phyloP scores from a whole-genome alignment of 2,797 vertebrate genomes.

The Peromyscus aztecus region DNA sequence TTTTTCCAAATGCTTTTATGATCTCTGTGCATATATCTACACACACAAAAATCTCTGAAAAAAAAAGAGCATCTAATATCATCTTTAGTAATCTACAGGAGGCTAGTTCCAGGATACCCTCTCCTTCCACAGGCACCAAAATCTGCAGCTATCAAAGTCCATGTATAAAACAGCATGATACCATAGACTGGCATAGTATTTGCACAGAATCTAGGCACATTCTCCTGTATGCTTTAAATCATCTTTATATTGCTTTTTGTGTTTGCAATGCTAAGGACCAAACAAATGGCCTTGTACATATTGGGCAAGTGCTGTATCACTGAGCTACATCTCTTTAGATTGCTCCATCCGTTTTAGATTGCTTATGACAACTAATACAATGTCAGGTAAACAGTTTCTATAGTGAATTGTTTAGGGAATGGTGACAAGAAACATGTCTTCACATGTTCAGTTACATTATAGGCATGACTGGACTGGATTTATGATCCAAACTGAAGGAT shows the following conservation, averaged over 20 bases:
- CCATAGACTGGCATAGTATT: not conserved
- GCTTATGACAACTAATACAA: not conserved
- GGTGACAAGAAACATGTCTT: not conserved
- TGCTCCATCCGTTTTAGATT: not conserved
- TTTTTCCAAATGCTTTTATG: constrained; percentile 18
- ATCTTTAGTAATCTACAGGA: not conserved
- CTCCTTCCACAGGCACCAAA: not conserved
- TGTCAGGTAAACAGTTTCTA: not conserved
- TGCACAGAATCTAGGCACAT: not conserved
- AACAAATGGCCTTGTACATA: not conserved
- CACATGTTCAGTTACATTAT: not conserved
- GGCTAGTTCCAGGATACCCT: not conserved
- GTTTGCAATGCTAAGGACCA: not conserved
- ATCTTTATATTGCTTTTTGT: not conserved
- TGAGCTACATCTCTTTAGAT: not conserved
- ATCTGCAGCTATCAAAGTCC: not conserved
- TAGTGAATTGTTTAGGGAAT: not conserved
- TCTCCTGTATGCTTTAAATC: not conserved
- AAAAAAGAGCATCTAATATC: not conserved
- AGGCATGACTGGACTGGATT: not conserved
- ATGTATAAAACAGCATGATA: not conserved
- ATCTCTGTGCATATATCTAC: constrained; percentile 1
- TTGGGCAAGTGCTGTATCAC: not conserved
- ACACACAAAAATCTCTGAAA: not conserved
- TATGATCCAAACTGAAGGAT: not conserved